These are phyloP conservation scores for Temnothorax longispinosus DNA, from an alignment of 1,140 invertebrate species.

Conservation along the genomic window DNA sequence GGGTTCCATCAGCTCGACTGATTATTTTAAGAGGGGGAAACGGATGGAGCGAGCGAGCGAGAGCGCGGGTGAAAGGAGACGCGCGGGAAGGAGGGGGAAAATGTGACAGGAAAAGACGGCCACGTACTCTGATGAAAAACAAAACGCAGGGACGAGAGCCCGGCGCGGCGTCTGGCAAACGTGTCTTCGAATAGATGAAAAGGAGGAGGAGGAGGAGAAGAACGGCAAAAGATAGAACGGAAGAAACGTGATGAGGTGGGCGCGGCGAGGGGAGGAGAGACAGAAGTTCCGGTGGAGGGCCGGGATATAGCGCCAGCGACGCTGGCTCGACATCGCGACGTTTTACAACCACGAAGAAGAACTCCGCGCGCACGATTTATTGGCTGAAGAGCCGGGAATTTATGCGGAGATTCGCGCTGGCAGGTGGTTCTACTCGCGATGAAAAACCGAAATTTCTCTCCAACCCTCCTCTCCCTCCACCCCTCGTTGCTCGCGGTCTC, in stretches of 20 bases:
- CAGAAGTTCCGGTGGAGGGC: constrained; percentile 60
- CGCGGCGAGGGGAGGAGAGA: not conserved
- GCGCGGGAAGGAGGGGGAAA: not conserved
- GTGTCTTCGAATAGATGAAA: constrained; percentile 8
- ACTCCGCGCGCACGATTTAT: constrained; percentile 77
- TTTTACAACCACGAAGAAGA: constrained; percentile 67
- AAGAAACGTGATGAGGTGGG: not conserved
- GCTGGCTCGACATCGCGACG: constrained; percentile 58
- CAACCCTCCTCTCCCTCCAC: not conserved
- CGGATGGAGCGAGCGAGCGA: not conserved
- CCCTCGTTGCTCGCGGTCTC: not conserved
- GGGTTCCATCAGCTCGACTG: constrained; percentile 11
- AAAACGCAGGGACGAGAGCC: constrained; percentile 31
- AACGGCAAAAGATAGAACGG: not conserved
- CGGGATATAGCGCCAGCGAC: constrained; percentile 60
- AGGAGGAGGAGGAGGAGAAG: not conserved
- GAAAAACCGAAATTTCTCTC: constrained; percentile 68
- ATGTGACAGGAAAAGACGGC: constrained; percentile 51
- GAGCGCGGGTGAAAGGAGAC: not conserved
- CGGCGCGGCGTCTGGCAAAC: constrained; percentile 30
- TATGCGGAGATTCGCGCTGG: constrained; percentile 83
- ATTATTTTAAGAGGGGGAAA: constrained; percentile 45
- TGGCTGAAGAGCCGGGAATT: constrained; percentile 78
- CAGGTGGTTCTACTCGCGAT: constrained; percentile 73
- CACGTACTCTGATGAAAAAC: constrained; percentile 44